Evolutionary conservation across 2,888 invertebrate species (phyloP).

Genomic region (Dendrolimus houi): DNA sequence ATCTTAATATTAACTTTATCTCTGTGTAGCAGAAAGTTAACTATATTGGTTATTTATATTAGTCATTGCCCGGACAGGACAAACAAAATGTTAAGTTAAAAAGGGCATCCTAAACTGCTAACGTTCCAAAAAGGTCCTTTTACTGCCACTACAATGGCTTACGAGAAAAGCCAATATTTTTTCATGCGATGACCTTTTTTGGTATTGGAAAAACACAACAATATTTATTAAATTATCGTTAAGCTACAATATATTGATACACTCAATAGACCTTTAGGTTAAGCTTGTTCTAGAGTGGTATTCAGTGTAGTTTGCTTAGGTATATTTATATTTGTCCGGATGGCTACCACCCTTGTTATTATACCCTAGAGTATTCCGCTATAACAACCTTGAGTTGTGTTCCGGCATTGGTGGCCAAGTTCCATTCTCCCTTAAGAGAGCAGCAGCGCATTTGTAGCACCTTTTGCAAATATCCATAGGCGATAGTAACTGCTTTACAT

Average conservation of each 20-base stretch:
- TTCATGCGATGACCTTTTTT: background rate
- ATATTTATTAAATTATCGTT: background rate
- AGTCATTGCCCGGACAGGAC: background rate
- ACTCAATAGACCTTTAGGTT: background rate
- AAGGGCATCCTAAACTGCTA: background rate
- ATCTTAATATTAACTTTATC: background rate
- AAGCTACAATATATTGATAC: background rate
- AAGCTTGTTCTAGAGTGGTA: background rate
- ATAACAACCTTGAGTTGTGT: too few species aligned
- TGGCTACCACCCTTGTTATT: too few species aligned
- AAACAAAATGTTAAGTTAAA: constrained; percentile 3
- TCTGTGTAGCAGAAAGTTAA: background rate
- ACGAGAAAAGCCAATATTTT: constrained; percentile 8
- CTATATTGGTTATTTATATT: background rate
- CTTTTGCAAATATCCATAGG: too few species aligned
- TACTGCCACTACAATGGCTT: constrained; percentile 2
- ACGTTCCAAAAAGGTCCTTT: background rate
- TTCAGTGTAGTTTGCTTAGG: background rate
- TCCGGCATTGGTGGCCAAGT: too few species aligned
- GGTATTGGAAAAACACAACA: background rate
- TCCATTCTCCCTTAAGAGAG: too few species aligned
- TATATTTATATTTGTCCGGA: too few species aligned
- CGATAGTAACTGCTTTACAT: too few species aligned
- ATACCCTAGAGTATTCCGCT: too few species aligned
- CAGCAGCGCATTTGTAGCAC: too few species aligned